Base-by-base conservation (phyloP, 1,140 invertebrate species). In the Ylistrum balloti region DNA sequence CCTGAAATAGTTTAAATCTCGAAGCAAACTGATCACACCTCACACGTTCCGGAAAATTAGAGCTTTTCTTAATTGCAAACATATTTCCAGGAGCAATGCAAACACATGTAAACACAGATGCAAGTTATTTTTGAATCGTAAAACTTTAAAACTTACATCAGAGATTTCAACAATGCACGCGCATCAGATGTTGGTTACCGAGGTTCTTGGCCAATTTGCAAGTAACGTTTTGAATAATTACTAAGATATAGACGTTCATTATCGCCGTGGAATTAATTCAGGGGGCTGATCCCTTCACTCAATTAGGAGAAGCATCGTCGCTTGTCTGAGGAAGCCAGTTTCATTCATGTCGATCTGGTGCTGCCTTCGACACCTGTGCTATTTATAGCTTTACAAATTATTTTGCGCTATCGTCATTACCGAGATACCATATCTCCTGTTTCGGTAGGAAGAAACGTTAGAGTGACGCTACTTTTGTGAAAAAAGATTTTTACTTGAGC, bases 321-420 rank as follows among this genome's bases (percentile, higher is more conserved):
- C 41, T 45, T 45, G 41, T 45, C 41, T 9, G 41, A 15, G 20
- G 5, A 3, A 74, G 17, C 5, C 56, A n/a, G 9, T 17, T 74
- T 74, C 56, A 74, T 74, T 74, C 56, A 74, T 74, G 56, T 28
- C n/a, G 9, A n/a, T n/a, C 22, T 74, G 5, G 0, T 74, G 22
- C n/a, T 13, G 56, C 22, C 11, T 74, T 74, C 56, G 1, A 74
- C 56, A 74, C 56, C 22, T 74, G n/a, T 0, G 56, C n/a, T 74
- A 74, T 74, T 74, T 74, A 74, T 74, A 74, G 56, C n/a, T 7
- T 74, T 28, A 74, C 56, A 74, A 74, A 74, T 74, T 74, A 74
- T 74, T 74, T 28, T 74, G 22, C 56, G 22, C 56, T 74, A 74
- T 74, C 56, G 56, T 28, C 22, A n/a, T 9, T 28, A 45, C 41